Evolutionary conservation across 2,113 vertebrate species (phyloP).

Genomic region (Thamnophis sirtalis): DNA sequence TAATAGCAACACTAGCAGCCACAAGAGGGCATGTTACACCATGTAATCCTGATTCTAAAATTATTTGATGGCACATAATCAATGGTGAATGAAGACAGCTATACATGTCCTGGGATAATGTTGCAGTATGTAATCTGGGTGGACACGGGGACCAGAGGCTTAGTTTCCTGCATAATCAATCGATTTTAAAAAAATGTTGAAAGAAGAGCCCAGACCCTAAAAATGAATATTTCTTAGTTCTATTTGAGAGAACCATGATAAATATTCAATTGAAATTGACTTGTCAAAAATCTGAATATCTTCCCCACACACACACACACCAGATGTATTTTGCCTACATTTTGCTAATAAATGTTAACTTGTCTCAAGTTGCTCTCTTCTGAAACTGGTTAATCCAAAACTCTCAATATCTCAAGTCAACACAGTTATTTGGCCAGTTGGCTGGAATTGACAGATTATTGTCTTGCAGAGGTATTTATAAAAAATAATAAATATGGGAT

Average conservation of each 20-base stretch:
- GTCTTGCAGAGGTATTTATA: background rate
- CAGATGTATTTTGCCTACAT: background rate
- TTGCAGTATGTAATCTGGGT: too few relatives aligned
- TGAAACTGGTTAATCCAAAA: background rate
- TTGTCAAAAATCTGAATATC: background rate
- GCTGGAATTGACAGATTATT: background rate
- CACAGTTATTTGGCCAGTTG: background rate
- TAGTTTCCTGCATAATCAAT: background rate
- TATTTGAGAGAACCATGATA: background rate
- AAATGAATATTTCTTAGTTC: background rate
- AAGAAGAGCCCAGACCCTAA: background rate
- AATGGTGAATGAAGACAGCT: background rate
- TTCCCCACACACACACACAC: background rate
- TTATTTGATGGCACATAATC: background rate
- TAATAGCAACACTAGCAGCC: background rate
- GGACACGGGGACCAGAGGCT: too few relatives aligned
- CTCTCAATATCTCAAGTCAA: background rate
- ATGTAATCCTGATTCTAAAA: background rate
- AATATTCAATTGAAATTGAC: background rate
- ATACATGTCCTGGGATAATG: too few relatives aligned
- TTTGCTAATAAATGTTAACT: background rate
- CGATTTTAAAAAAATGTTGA: background rate
- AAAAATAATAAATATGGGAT: background rate
- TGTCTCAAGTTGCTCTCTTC: background rate
- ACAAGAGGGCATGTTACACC: constrained; percentile 4